These are phyloP conservation scores for Andrena hattorfiana DNA, from an alignment of 2,888 invertebrate genomes.

Conservation along the genomic window DNA sequence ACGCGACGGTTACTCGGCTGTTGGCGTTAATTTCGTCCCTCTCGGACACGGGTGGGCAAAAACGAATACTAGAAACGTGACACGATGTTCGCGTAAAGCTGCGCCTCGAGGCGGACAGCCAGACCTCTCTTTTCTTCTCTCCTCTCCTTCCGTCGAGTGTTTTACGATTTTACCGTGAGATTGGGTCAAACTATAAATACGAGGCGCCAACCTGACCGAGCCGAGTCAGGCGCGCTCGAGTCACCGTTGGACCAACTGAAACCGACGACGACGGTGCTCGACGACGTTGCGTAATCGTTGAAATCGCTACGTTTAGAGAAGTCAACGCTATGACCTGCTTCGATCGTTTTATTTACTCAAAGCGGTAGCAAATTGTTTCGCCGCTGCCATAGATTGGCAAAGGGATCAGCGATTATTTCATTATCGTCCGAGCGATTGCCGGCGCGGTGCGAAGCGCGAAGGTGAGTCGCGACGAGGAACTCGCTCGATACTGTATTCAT, in stretches of 20 bases:
- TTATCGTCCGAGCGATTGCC: slow-evolving; percentile 20
- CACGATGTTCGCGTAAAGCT: slow-evolving; percentile 68
- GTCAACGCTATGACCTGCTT: too few relatives aligned
- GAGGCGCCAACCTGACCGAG: slow-evolving; percentile 73
- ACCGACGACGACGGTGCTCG: slow-evolving; percentile 35
- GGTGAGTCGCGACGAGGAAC: not conserved
- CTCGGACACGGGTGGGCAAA: slow-evolving; percentile 56
- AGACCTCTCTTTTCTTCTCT: slow-evolving; percentile 1
- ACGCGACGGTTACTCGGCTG: slow-evolving; percentile 71
- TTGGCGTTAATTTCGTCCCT: slow-evolving; percentile 73
- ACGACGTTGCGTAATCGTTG: slow-evolving; percentile 57
- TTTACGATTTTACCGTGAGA: slow-evolving; percentile 60
- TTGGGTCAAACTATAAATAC: slow-evolving; percentile 78
- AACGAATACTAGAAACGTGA: slow-evolving; percentile 68
- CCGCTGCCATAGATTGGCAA: slow-evolving; percentile 3
- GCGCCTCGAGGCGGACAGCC: slow-evolving; percentile 26
- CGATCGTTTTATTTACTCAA: not conserved
- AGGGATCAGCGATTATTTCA: slow-evolving; percentile 20
- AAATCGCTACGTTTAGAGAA: not conserved
- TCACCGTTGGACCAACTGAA: slow-evolving; percentile 5
- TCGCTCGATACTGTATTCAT: slow-evolving; percentile 25
- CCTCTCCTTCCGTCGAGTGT: slow-evolving; percentile 32
- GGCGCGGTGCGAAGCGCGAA: not conserved
- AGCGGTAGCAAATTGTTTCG: slow-evolving; percentile 8
- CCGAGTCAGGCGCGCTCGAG: slow-evolving; percentile 9